These are phyloP conservation scores for Heteronetta atricapilla DNA, from an alignment of 2,113 vertebrate species.

Conservation along the genomic window DNA sequence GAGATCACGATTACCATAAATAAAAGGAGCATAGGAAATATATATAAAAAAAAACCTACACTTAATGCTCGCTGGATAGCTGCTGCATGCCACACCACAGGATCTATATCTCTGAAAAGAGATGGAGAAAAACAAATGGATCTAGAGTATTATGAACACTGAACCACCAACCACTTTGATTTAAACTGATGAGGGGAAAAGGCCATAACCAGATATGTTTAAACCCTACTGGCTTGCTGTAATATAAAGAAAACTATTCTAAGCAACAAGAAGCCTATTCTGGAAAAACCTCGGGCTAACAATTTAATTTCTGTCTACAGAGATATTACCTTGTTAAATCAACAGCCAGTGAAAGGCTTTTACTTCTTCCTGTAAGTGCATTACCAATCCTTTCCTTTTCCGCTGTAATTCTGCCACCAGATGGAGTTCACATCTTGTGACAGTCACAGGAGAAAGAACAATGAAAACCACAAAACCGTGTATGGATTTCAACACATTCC, in stretches of 20 bases:
- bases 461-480: not conserved
- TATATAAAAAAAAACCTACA: not conserved
- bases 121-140: not conserved
- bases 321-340: conserved; percentile 53
- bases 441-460: not conserved
- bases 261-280: conserved; percentile 27
- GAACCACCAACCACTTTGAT: not conserved
- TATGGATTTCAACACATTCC: not conserved
- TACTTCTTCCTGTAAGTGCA: not conserved
- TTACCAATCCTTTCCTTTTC: not conserved
- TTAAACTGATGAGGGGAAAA: conserved; percentile 8
- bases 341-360: conserved; percentile 35
- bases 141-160: not conserved
- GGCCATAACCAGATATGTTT: not conserved
- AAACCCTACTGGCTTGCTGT: not conserved
- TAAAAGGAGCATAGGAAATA: not conserved
- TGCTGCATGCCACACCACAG: not conserved
- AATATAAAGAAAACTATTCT: conserved; percentile 29
- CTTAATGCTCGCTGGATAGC: not conserved
- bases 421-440: conserved; percentile 31
- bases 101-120: not conserved
- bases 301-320: conserved; percentile 51
- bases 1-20: not conserved
- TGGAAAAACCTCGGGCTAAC: conserved; percentile 16
- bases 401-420: conserved; percentile 48